phyloP scores from a whole-genome alignment of 2,113 vertebrate species.

The Rostratula benghalensis region DNA sequence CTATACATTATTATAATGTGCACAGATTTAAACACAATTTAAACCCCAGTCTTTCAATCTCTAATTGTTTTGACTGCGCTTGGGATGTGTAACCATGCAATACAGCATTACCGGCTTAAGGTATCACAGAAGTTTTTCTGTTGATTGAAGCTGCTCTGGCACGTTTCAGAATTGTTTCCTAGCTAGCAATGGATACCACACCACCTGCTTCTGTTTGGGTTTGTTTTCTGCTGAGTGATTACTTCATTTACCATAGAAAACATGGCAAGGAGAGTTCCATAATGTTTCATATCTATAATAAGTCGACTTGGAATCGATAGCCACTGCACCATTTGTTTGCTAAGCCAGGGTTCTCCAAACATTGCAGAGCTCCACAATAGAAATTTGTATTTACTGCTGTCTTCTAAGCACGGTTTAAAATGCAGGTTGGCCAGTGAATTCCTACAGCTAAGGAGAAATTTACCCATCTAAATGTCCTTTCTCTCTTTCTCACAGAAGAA shows the following conservation, averaged over 20 bases:
- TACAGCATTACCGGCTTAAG: not conserved
- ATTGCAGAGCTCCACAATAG: not conserved
- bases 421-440: not conserved
- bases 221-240: slow-evolving; percentile 1
- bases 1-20: accelerated
- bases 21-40: not conserved
- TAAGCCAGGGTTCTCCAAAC: not conserved
- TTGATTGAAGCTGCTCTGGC: not conserved
- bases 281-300: not conserved
- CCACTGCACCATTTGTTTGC: not conserved
- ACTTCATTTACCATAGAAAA: not conserved
- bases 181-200: not conserved
- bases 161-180: not conserved
- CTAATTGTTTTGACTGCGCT: not conserved
- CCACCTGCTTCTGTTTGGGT: not conserved
- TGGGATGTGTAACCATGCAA: not conserved
- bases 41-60: not conserved
- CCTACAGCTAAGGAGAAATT: not conserved
- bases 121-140: not conserved
- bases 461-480: not conserved
- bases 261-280: not conserved
- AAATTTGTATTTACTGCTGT: not conserved
- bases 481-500: not conserved
- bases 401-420: not conserved
- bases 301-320: not conserved